Evolutionary conservation across 1,140 invertebrate species (phyloP).

Genomic region (Trypoxylus dichotomus): DNA sequence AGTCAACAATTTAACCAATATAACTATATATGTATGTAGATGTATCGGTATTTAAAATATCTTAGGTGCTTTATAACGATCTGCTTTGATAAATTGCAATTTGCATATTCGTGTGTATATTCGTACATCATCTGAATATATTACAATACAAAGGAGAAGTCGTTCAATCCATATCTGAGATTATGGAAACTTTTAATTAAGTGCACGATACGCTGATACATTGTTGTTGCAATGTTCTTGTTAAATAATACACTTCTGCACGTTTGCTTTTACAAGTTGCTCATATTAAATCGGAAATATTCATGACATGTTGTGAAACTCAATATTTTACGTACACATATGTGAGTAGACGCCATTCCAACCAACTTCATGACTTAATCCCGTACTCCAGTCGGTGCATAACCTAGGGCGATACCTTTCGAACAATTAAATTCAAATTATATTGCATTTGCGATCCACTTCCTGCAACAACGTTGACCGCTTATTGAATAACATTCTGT

Average conservation of each 20-base stretch:
- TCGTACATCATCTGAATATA: too few relatives aligned
- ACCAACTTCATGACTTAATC: constrained; percentile 4
- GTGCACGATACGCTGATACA: too few relatives aligned
- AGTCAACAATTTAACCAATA: too few relatives aligned
- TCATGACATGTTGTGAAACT: not conserved
- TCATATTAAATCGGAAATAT: not conserved
- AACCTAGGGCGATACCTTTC: not conserved
- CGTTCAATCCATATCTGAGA: too few relatives aligned
- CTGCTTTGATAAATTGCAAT: too few relatives aligned
- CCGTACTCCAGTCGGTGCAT: not conserved
- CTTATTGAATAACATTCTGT: constrained; percentile 13
- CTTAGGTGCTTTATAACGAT: too few relatives aligned
- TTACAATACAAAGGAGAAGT: too few relatives aligned
- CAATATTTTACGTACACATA: not conserved
- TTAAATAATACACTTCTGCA: not conserved
- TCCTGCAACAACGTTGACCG: constrained; percentile 10
- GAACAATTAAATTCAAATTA: constrained; percentile 25
- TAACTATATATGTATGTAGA: too few relatives aligned
- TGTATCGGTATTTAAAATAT: too few relatives aligned
- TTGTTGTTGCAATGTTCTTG: too few relatives aligned
- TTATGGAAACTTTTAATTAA: too few relatives aligned
- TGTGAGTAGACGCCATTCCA: not conserved
- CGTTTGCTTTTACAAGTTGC: not conserved
- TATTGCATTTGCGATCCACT: constrained; percentile 5
- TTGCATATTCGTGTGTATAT: too few relatives aligned